Evolutionary conservation across 2,797 vertebrate species (phyloP), one percentile per base, ranked within the genome.

Genomic region (Gastrophryne carolinensis): DNA sequence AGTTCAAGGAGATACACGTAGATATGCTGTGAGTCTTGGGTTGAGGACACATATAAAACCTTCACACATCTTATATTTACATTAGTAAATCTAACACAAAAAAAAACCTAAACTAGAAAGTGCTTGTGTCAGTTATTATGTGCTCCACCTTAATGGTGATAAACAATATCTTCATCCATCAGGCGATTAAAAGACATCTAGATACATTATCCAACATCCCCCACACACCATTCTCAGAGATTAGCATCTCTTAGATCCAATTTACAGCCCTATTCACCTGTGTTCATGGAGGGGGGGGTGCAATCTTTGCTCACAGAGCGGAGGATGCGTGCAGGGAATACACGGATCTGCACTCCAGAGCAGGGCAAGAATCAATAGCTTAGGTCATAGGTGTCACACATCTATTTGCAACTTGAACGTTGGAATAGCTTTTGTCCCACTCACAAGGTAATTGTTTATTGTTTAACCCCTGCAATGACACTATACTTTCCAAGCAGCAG

Each of bases 301-400:
- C 17, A 54, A 58, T 62, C 73, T 24, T 6, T 10, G 1, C 73
- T 69, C 73, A 53, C 29, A 30, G 47, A 35, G 4, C 1, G 15
- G 2, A 29, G n/a, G 53, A 12, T 37, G 56, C 49, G 63, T 29
- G 24, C 21, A 30, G 2, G 52, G 44, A 53, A 62, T 60, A 75
- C 64, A 58, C 27, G 57, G 44, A 30, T 47, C 58, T 23, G 34
- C 49, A 35, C 49, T 75, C 68, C 52, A 62, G 29, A 70, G 27
- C 37, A 15, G 49, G 53, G 47, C 32, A 11, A 34, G 70, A 70
- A 77, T 77, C 67, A 57, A 77, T 77, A 62, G 11, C 29, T 19
- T 21, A 17, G 58, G 67, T 71, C 71, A 70, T 49, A 64, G 56
- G 54, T 77, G 67, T 71, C 66, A 71, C 27, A 49, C 49, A 64